Base-by-base conservation (phyloP, 2,888 invertebrate genomes). In the Ochlodes sylvanus region DNA sequence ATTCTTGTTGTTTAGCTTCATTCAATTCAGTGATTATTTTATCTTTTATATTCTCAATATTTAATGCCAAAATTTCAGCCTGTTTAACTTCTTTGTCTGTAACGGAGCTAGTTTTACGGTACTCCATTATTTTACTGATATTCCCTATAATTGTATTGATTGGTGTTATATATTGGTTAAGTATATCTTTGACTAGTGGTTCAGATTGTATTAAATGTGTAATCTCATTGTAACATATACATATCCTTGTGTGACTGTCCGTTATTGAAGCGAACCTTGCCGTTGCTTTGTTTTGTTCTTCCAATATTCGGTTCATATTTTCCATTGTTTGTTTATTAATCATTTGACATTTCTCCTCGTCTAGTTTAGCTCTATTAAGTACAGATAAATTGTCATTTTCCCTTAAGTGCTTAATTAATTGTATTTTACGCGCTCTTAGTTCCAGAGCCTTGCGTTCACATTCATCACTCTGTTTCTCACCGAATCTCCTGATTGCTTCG, bases 201-300 rank as follows among this genome's bases (percentile, higher is more conserved):
- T 93, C 93, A 64, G 85, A 88, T 47, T 92, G 83, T 6, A 94
- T 78, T n/a, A 94, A 75, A 15, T 85, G 82, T 3, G 88, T 88
- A 57, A 96, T 94, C 70, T 94, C 91, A 83, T 94, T 94, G 76
- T 94, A 95, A 71, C 92, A 87, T n/a, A 80, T 78, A 63, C 90
- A 90, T 74, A 95, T 95, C 75, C 93, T 94, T 0, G 90, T 88
- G 72, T 95, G 95, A 72, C 94, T 94, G 54, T 93, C 90, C 32
- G 94, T 92, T 17, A 96, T 93, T 0, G 92, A 88, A n/a, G 95
- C 94, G 72, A 95, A 89, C 61, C 89, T 79, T 6, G 85, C 84
- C 7, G 87, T 85, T 0, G 90, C 90, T 77, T 85, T 92, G 64
- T 90, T 91, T 77, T 94, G 90, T 76, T 94, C 88, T 75, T 94